Conservation (phyloP, 2,888 invertebrate species). For the Tiphia femorata region DNA sequence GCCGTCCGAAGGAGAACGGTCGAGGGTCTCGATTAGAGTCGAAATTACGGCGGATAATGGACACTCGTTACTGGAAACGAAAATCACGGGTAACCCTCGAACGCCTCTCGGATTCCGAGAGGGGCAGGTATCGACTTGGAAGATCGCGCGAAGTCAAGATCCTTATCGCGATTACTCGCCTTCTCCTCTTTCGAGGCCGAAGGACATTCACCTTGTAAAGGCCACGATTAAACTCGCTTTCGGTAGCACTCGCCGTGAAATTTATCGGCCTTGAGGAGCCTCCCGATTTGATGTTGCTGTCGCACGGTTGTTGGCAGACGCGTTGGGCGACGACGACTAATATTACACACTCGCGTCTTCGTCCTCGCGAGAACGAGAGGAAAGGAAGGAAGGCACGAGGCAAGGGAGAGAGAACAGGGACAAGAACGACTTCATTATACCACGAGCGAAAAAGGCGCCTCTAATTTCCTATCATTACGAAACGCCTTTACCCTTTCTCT, state of each 20-base stretch:
- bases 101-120: background rate
- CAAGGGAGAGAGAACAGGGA: no score
- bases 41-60: constrained; percentile 36
- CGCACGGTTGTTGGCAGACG: no score
- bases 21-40: constrained; percentile 35
- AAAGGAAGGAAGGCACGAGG: no score
- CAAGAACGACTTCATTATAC: no score
- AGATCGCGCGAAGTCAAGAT: background rate
- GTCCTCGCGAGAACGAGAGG: no score
- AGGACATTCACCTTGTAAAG: constrained; percentile 2
- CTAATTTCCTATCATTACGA: no score
- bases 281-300: no score
- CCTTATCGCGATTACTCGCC: background rate
- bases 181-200: background rate
- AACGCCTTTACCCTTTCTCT: no score
- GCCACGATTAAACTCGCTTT: background rate
- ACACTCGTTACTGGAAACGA: constrained; percentile 24
- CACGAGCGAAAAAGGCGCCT: no score
- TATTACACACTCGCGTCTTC: no score
- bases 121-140: background rate
- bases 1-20: background rate
- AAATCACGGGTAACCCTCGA: background rate
- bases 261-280: background rate
- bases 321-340: no score
- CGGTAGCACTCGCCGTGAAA: constrained; percentile 1